phyloP scores from a whole-genome alignment of 2,113 vertebrate genomes.

The Hucho hucho region DNA sequence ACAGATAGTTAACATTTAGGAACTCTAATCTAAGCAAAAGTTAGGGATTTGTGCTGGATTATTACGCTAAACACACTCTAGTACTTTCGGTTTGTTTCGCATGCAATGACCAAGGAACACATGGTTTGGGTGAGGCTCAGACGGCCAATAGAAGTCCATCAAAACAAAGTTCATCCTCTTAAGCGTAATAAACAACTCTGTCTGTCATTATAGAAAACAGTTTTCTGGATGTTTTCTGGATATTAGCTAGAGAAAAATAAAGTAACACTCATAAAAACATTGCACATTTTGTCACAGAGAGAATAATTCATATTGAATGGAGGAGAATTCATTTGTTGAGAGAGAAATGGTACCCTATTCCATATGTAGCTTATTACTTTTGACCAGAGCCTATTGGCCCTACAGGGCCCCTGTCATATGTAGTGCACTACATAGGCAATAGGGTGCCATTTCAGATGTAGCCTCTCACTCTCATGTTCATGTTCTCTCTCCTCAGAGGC shows the following conservation, averaged over 20 bases:
- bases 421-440: too few species aligned
- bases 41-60: not conserved
- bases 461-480: not conserved
- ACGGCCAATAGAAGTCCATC: slow-evolving; percentile 8
- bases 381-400: too few species aligned
- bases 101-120: not conserved
- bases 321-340: too few species aligned
- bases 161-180: slow-evolving; percentile 6
- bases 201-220: not conserved
- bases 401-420: too few species aligned
- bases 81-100: not conserved
- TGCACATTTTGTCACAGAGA: too few species aligned
- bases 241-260: too few species aligned
- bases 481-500: slow-evolving; percentile 8
- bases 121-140: not conserved
- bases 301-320: too few species aligned
- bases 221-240: too few species aligned
- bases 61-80: slow-evolving; percentile 4
- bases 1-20: slow-evolving; percentile 7
- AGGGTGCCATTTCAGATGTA: too few species aligned
- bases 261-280: too few species aligned
- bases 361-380: too few species aligned
- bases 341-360: too few species aligned
- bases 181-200: not conserved
- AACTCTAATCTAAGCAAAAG: slow-evolving; percentile 2